Evolutionary conservation across 2,113 vertebrate genomes (phyloP), one percentile per base, ranked within the genome.

Genomic region (Vulpes vulpes): DNA sequence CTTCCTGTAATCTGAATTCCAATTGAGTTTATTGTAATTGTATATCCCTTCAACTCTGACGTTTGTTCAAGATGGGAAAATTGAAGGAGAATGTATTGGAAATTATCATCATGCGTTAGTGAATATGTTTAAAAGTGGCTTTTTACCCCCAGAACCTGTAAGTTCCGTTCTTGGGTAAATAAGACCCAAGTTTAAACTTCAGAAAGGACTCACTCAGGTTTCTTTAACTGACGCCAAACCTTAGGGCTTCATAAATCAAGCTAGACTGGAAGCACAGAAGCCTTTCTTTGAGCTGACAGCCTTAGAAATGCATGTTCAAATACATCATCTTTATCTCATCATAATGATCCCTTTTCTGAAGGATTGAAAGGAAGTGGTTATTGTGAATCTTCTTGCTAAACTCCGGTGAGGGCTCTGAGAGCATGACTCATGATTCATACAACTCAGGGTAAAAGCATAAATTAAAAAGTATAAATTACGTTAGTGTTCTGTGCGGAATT

Each of bases 271-370:
- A 82, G 89, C 89, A 51, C 73, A 96, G 73, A 96, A 89, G 49
- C 4, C 86, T 96, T 59, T 97, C 69, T 94, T 96, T 96, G 97
- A 97, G 97, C 98, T 98, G 97, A 97, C 93, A 93, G 67, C 93
- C 85, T 97, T 98, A 95, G 94, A 97, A 81, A 49, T 81, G 90
- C 32, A 82, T 88, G 80, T 94, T 83, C 57, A 62, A 91, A 74
- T 91, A 91, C 62, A 51, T 95, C 65, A 35, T 98, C 94, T 97
- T 96, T 95, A 62, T 86, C 79, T 94, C 92, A 30, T 71, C 98
- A 51, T 87, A 83, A 69, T 67, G 57, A 79, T 81, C 67, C 35
- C 6, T 93, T 92, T 97, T 82, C 92, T 69, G 90, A 95, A 97
- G 51, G 67, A 91, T 94, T 93, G 95, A 86, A 93, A 97, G 65